Base-by-base conservation (phyloP, 2,113 vertebrate species). In the Heterotis niloticus region DNA sequence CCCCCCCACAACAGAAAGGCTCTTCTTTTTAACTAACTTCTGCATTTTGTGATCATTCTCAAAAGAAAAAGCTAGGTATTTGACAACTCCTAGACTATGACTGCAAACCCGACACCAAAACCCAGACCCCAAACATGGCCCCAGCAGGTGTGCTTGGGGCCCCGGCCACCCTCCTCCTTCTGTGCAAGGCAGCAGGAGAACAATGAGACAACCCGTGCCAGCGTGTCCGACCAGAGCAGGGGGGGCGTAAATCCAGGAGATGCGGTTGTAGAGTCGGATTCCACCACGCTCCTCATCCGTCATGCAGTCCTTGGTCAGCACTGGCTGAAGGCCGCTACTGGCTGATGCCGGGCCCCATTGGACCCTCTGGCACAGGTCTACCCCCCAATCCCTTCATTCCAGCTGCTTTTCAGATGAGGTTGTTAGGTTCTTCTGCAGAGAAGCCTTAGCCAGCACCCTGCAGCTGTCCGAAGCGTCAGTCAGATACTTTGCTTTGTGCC, bases 361-460 rank as follows among this genome's bases (percentile, higher is more conserved):
- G 26, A 52, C 44, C n/a, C 18, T 44, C 67, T 26, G n/a, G 12
- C n/a, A 4, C 26, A 3, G n/a, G 0, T 23, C 34, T 13, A 5
- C 20, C 66, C 13, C 28, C 28, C 64, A 4, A 1, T 4, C 29
- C 5, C 9, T 18, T 51, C 70, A 20, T 0, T 44, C 44, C 69
- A 72, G 69, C 69, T 72, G 69, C 69, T 72, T 20, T 12, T 10
- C 69, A 20, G 57, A 59, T 59, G 57, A 59, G 57, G 69, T 23
- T 12, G 69, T 51, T 4, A n/a, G 16, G 51, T 72, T 54, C 69
- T 52, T 20, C 52, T 17, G 11, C 12, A 4, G 69, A 9, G 7
- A 44, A 44, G 44, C 17, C 51, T 20, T 18, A 18, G 14, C 70
- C 12, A 14, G 5, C 70, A 44, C 12, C 9, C 51, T 57, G 70